Conservation (phyloP, 2,113 vertebrate genomes). For the Ifrita kowaldi region DNA sequence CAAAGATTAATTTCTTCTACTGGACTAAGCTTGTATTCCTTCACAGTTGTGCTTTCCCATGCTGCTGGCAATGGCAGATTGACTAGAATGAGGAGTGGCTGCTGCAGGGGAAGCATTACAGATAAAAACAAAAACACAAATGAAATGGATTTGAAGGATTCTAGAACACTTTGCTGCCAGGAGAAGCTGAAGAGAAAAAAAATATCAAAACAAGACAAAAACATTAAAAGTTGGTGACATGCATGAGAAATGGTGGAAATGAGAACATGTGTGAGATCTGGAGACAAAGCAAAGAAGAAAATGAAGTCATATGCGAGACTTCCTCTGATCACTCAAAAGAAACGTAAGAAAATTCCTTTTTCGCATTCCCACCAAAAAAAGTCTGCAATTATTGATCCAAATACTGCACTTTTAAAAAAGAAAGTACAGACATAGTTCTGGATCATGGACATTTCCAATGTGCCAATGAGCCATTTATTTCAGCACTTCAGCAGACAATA, state of each 20-base stretch:
- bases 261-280: neutral
- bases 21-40: constrained; percentile 63
- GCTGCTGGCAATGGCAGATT: constrained; percentile 52
- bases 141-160: constrained; percentile 13
- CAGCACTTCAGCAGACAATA: neutral
- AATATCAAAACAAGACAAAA: neutral
- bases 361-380: neutral
- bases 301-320: neutral
- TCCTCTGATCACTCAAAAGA: neutral
- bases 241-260: neutral
- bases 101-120: constrained; percentile 55
- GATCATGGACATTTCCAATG: neutral
- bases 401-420: neutral
- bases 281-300: neutral
- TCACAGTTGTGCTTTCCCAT: constrained; percentile 47
- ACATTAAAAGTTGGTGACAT: neutral
- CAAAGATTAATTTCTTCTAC: constrained; percentile 58
- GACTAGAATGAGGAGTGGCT: constrained; percentile 55
- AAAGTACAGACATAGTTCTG: neutral
- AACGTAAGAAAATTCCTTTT: neutral
- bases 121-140: constrained; percentile 56
- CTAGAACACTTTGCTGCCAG: neutral
- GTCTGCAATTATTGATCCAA: neutral
- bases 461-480: neutral
- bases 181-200: neutral